These are phyloP conservation scores for Ammodytes marinus DNA, from an alignment of 2,113 vertebrate genomes.

Conservation along the genomic window DNA sequence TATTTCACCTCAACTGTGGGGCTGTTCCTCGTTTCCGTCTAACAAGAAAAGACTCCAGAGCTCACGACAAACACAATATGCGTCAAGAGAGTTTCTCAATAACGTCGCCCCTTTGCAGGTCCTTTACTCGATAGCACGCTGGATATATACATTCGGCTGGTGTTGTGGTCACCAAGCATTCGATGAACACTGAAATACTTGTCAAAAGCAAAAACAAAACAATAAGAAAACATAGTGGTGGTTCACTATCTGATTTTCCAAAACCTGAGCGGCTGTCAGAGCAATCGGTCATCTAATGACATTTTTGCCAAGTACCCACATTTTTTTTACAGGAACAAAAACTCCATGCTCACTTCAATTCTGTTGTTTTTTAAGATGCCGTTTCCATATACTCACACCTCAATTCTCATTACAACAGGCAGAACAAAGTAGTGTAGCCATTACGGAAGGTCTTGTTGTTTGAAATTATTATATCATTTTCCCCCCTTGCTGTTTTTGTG, in stretches of 20 bases:
- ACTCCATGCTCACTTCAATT: conserved; percentile 28
- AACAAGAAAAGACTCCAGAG: conserved; percentile 1
- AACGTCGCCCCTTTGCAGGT: conserved; percentile 31
- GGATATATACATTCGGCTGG: conserved; percentile 70
- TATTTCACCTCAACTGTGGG: conserved; percentile 2
- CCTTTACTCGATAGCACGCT: conserved; percentile 46
- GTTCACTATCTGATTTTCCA: conserved; percentile 34
- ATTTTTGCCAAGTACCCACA: conserved; percentile 53
- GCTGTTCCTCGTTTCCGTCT: background rate
- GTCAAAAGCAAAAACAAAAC: conserved; percentile 11
- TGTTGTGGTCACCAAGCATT: conserved; percentile 43
- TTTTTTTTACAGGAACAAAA: conserved; percentile 24
- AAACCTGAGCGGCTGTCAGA: conserved; percentile 68
- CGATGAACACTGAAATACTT: conserved; percentile 12
- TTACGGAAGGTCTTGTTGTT: conserved; percentile 4
- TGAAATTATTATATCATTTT: background rate
- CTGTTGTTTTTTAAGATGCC: conserved; percentile 5
- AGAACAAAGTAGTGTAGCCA: background rate
- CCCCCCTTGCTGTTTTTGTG: background rate
- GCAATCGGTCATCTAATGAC: conserved; percentile 37
- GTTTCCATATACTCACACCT: conserved; percentile 1
- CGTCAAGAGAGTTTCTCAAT: conserved; percentile 15
- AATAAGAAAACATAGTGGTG: conserved; percentile 10
- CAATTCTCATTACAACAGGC: background rate
- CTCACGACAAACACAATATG: conserved; percentile 40